Conservation (phyloP, 2,113 vertebrate species). For the Actenoides hombroni region DNA sequence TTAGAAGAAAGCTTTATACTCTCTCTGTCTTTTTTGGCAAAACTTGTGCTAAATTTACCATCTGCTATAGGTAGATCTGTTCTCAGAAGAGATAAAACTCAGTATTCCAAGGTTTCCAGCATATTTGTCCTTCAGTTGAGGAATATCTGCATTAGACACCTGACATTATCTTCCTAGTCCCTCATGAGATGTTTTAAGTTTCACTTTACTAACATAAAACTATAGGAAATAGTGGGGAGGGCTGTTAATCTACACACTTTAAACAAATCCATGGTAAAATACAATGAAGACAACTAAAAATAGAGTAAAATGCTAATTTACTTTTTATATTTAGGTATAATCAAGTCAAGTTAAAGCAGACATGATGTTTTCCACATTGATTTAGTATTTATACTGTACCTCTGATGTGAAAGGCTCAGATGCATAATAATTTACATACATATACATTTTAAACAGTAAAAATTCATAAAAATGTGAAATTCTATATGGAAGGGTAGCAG, state of each 20-base stretch:
- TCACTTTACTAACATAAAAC: conserved; percentile 3
- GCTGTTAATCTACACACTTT: conserved; percentile 56
- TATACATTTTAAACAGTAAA: conserved; percentile 83
- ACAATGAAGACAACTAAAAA: conserved; percentile 78
- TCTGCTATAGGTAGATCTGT: neutral
- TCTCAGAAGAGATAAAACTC: neutral
- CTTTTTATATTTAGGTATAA: conserved; percentile 81
- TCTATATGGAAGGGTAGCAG: conserved; percentile 61
- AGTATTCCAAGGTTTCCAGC: neutral
- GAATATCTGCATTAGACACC: neutral
- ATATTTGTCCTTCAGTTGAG: neutral
- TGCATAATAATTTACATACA: conserved; percentile 83
- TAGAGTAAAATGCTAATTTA: conserved; percentile 78
- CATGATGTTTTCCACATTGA: conserved; percentile 73
- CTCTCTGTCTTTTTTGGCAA: neutral
- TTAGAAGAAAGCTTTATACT: conserved; percentile 31
- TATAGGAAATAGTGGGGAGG: conserved; percentile 33
- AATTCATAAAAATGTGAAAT: conserved; percentile 72
- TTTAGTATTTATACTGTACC: conserved; percentile 76
- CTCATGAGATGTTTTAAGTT: neutral
- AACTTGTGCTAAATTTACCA: neutral
- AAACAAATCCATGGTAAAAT: conserved; percentile 68
- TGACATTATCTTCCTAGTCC: neutral
- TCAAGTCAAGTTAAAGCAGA: conserved; percentile 77
- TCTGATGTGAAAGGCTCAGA: conserved; percentile 72